These are phyloP conservation scores for Calypte anna DNA, from an alignment of 2,113 vertebrate species.

Conservation along the genomic window DNA sequence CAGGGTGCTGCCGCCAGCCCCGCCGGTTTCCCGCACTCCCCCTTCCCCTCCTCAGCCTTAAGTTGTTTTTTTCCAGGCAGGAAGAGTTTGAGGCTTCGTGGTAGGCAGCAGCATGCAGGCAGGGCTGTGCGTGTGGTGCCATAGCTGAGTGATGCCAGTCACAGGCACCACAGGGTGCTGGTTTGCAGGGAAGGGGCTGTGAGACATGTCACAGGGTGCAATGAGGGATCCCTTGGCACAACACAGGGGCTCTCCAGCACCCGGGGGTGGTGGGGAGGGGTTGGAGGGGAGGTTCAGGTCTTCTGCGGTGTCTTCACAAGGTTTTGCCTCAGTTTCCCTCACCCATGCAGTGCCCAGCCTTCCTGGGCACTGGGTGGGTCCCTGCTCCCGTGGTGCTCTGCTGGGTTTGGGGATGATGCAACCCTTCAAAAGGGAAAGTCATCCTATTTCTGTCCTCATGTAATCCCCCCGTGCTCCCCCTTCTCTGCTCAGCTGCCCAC, in stretches of 20 bases:
- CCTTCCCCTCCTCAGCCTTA: neutral
- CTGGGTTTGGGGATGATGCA: neutral
- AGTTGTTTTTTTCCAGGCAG: neutral
- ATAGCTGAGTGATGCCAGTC: neutral
- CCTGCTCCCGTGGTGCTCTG: neutral
- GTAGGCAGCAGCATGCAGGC: neutral
- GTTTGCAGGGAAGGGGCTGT: neutral
- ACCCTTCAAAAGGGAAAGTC: neutral
- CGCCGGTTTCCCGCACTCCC: neutral
- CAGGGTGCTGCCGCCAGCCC: neutral
- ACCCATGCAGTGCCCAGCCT: neutral
- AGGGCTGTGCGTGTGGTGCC: neutral
- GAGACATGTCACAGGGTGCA: neutral
- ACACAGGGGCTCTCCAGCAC: neutral
- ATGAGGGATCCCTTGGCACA: neutral
- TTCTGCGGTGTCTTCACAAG: neutral
- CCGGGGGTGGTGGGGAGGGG: accelerated
- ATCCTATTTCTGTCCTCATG: accelerated
- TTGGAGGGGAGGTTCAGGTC: accelerated
- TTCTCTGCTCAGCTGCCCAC: neutral
- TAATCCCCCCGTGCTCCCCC: neutral
- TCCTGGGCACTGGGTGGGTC: neutral
- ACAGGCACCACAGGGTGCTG: neutral
- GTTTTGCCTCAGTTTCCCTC: conserved; percentile 4
- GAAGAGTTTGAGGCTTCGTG: neutral